Evolutionary conservation across 2,113 vertebrate genomes (phyloP).

Genomic region (Ictidomys tridecemlineatus): DNA sequence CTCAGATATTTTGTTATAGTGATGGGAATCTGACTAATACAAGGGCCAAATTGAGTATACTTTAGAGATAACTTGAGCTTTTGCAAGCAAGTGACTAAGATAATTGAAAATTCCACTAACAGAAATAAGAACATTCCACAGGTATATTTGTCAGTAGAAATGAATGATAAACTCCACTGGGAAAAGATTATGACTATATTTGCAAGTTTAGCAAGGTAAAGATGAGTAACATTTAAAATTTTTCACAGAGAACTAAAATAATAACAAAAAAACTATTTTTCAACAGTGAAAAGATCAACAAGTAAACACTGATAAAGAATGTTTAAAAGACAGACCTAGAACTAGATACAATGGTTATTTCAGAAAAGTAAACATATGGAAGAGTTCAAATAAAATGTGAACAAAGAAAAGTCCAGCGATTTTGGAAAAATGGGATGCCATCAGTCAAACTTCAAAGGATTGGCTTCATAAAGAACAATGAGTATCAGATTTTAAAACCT

Average conservation of each 20-base stretch:
- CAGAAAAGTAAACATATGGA: not conserved
- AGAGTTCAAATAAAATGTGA: slow-evolving; percentile 4
- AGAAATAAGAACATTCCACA: slow-evolving; percentile 21
- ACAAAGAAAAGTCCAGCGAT: slow-evolving; percentile 33
- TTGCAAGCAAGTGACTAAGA: slow-evolving; percentile 33
- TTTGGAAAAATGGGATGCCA: not conserved
- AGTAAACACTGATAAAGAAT: not conserved
- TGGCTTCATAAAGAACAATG: not conserved
- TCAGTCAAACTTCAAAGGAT: not conserved
- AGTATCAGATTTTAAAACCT: slow-evolving; percentile 6
- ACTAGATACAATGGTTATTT: not conserved
- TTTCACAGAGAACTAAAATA: not conserved
- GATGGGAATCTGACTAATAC: not conserved
- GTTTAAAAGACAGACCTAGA: not conserved
- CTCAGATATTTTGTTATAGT: not conserved
- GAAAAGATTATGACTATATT: not conserved
- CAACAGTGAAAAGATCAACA: slow-evolving; percentile 10
- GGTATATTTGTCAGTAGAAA: not conserved
- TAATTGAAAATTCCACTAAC: not conserved
- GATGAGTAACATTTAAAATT: slow-evolving; percentile 10
- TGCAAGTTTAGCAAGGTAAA: slow-evolving; percentile 19
- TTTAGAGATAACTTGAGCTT: not conserved
- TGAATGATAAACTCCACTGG: not conserved
- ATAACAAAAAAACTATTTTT: slow-evolving; percentile 15
- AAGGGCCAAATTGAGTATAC: not conserved